A percentile compares a stretch with the other conserved stretches of the same genome.
Evolutionary conservation across 2,888 invertebrate genomes (phyloP).

Genomic region (Eupeodes luniger): DNA sequence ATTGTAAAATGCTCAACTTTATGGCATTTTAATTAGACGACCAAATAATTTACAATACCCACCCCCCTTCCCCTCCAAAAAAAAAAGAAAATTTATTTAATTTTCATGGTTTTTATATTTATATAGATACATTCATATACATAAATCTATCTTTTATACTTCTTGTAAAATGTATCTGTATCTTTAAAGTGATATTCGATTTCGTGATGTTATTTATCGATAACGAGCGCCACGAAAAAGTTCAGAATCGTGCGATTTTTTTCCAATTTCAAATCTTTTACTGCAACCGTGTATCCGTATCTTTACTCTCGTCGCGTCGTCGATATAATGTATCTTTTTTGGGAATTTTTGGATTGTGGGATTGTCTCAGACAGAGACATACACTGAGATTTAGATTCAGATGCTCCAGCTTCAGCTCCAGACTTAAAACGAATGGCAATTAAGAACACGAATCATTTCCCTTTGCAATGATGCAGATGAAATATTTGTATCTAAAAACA

Average conservation of each 20-base stretch:
- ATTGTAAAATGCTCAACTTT: slow-evolving; percentile 58
- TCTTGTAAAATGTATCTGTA: slow-evolving; percentile 46
- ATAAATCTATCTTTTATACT: background rate
- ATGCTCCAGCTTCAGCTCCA: background rate
- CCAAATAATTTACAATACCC: slow-evolving; percentile 62
- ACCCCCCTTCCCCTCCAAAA: background rate
- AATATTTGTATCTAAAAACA: slow-evolving; percentile 8
- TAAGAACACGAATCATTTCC: slow-evolving; percentile 59
- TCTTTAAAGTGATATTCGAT: slow-evolving; percentile 28
- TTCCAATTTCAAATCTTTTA: background rate
- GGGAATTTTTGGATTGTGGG: slow-evolving; percentile 19
- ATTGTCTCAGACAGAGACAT: slow-evolving; percentile 40
- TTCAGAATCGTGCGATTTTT: slow-evolving; percentile 57
- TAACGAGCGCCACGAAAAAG: slow-evolving; percentile 61
- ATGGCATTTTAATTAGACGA: slow-evolving; percentile 72
- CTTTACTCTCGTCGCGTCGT: background rate
- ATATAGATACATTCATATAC: no score
- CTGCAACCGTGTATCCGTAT: background rate
- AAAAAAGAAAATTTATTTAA: slow-evolving; percentile 38
- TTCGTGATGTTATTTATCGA: slow-evolving; percentile 71
- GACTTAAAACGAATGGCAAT: slow-evolving; percentile 48
- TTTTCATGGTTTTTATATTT: slow-evolving; percentile 10
- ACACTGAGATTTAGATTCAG: background rate
- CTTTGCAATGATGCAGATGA: slow-evolving; percentile 17
- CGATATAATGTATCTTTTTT: background rate